Evolutionary conservation across 1,140 invertebrate species (phyloP).

Genomic region (Micrasema longulum): DNA sequence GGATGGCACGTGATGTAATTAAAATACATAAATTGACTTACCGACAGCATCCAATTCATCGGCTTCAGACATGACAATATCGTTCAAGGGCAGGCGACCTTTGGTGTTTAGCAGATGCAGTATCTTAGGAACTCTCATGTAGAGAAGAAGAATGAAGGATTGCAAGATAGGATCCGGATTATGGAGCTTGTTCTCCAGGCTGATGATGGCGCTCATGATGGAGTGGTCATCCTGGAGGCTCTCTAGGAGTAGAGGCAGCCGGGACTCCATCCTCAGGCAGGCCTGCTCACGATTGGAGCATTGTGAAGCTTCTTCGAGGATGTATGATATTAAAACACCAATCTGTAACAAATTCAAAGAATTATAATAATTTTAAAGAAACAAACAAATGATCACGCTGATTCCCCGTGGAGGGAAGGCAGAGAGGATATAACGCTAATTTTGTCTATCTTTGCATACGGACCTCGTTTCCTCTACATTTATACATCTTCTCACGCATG

Average conservation of each 20-base stretch:
- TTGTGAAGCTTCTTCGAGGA: conserved; percentile 77
- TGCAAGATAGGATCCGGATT: conserved; percentile 59
- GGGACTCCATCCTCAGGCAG: conserved; percentile 70
- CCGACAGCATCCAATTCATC: conserved; percentile 41
- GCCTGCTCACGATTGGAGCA: conserved; percentile 59
- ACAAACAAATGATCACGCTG: no score
- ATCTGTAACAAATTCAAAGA: conserved; percentile 56
- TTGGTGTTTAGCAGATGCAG: conserved; percentile 60
- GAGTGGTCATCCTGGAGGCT: conserved; percentile 73
- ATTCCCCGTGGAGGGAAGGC: no score
- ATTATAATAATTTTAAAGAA: no score
- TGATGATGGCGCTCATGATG: conserved; percentile 65
- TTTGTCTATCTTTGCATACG: no score
- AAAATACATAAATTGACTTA: background rate
- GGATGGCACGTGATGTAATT: no score
- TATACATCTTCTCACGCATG: no score
- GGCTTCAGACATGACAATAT: conserved; percentile 39
- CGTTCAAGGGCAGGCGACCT: conserved; percentile 56
- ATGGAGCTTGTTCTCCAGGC: conserved; percentile 58
- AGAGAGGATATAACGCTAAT: no score
- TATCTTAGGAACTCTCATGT: conserved; percentile 69
- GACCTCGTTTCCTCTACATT: no score
- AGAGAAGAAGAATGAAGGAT: conserved; percentile 70
- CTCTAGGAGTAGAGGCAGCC: conserved; percentile 77
- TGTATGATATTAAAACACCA: conserved; percentile 78